Evolutionary conservation across 2,797 vertebrate species (phyloP), one percentile per base, ranked within the genome.

Genomic region (Petrocephalus sullivani): DNA sequence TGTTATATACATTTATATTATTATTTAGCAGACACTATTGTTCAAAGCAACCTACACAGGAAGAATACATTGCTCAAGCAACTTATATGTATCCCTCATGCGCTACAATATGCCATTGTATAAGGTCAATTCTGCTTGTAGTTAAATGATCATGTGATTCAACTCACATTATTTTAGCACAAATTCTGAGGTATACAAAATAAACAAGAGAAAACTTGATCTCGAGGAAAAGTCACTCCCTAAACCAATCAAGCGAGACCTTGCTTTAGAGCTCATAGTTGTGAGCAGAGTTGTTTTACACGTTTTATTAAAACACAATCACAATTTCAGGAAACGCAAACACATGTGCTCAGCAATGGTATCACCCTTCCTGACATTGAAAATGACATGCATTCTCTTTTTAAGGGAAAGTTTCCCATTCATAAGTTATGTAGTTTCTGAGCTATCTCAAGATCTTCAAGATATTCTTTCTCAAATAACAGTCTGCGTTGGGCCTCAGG

Each of bases 271-370:
- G 33, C n/a, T 37, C 37, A 33, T 37, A 14, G 19, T 60, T 87
- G 75, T 82, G 54, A 82, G 58, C n/a, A 5, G 7, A 75, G 71
- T 33, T 37, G 85, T 46, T 61, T 64, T 64, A 86, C 56, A 86
- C 54, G 58, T 87, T 85, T 56, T 53, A 81, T 49, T 57, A 71
- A 60, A 23, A 88, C 41, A 85, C 58, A 82, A 64, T 61, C 87
- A 88, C 60, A 61, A 64, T 60, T 88, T 64, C 78, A 53, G 41
- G 57, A 61, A 83, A 84, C 4, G 7, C 37, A 37, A 85, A 64
- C 78, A 88, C 84, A 53, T 9, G 87, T 64, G 75, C 23, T 88
- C 75, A 83, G n/a, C 71, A 61, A 61, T 83, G 54, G 54, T 64
- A n/a, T 61, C 57, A 84, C 14, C 56, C 83, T 84, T 84, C 56